Evolutionary conservation across 1,140 invertebrate genomes (phyloP), one percentile per base, ranked within the genome.

Genomic region (Drosophila parvula): DNA sequence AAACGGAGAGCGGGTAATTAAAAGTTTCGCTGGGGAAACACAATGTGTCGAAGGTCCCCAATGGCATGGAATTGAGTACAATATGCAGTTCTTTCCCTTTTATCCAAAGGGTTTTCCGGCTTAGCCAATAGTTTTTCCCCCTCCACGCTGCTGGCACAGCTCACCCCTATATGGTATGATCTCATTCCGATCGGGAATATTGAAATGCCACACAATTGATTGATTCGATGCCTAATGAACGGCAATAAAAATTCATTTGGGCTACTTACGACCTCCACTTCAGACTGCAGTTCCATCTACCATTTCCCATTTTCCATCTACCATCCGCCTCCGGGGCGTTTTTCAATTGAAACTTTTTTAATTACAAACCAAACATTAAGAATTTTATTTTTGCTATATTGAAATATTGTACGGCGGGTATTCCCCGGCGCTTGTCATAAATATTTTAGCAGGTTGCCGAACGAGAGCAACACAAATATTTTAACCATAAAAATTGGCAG

Each of bases 401-500:
- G 83, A 88, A 88, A 88, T 79, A 88, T 83, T 36, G 62, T 68
- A 64, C 55, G 68, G 14, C 44, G 73, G 44, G 38, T 64, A 56
- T 62, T 61, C 57, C 73, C 65, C 63, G 51, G 63, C 76, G 84
- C 80, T 79, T 79, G 79, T 83, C 77, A 88, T 88, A 88, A 88
- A 88, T 88, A 89, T 88, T 88, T 88, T 79, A 88, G 84, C 77
- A 74, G 61, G 48, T 71, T 56, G 70, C 60, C 41, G 36, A 34
- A 55, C 51, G 50, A 79, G 79, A 79, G 71, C 59, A 74, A 27
- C 79, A 51, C 73, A 69, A 59, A 78, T 60, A 75, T 61, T 74
- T 65, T 74, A 74, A 75, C 69, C 79, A 88, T 85, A 85, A 85
- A 76, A 85, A 86, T 85, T 86, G 82, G 78, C 81, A 84, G 70